Evolutionary conservation across 2,888 invertebrate species (phyloP), one percentile per base, ranked within the genome.

Genomic region (Lamellibrachia satsuma): DNA sequence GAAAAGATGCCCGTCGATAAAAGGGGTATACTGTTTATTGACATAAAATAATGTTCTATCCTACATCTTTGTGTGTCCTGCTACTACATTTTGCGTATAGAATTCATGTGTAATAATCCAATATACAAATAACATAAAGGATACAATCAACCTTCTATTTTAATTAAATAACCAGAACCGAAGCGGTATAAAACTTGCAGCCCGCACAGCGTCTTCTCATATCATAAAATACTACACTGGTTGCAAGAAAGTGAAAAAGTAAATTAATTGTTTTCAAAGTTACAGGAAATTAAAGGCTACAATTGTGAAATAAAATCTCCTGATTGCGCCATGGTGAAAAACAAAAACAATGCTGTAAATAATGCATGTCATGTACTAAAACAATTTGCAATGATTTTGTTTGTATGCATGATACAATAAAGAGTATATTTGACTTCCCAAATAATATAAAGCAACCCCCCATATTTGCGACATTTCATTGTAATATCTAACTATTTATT

Each of bases 1-100:
- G 52, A 91, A 51, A 91, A 52, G 91, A 39, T 52, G 11, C 51
- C 91, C 9, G 91, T 52, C 91, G 91, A 91, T 52, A 91, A 91
- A 91, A 91, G 52, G 51, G 91, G 91, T 91, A 11, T 91, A 52
- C 2, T 11, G 11, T 91, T 91, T 91, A 91, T 91, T 52, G 91
- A 6, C 52, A 52, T 91, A 75, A 75, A 75, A 75, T 75, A 75
- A 75, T 75, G 75, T 15, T 15, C n/a, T n/a, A 15, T 6, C 6
- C 75, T 75, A 75, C 22, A 75, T 15, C 52, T 91, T 91, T 6
- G 15, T 91, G 52, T 52, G 9, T 52, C 52, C 51, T 91, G 51
- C 22, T 52, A 51, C 27, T 52, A 7, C 39, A 91, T 91, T 91
- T 27, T 27, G 39, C 52, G 39, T 4, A 27, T 91, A 52, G 91